Evolutionary conservation across 23 tunicate genomes (phyloP), one percentile per base, ranked within the genome.

Genomic region (Botrylloides violaceus): DNA sequence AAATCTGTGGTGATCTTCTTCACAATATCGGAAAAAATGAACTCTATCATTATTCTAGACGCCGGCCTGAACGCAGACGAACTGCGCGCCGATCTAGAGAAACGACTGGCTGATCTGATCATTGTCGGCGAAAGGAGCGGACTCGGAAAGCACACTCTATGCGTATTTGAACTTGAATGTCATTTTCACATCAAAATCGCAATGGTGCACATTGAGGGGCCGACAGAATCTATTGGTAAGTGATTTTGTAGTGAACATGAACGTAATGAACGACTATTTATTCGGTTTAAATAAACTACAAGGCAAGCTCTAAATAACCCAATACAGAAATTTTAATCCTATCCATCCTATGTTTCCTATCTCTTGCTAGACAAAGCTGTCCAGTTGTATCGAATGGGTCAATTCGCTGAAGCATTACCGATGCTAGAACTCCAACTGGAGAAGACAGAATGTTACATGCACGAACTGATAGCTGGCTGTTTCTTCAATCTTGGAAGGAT

Each of bases 121-220:
- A 80, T 80, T 4, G 84, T 80, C 61, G 84, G 84, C 2, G 78
- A 80, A 62, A 36, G 84, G 26, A 71, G 78, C 23, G 84, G 84
- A 23, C 56, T 80, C n/a, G 66, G 84, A 27, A 59, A 75, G 27
- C 84, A 80, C 55, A 80, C 76, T 36, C 38, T 80, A 36, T 80
- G 84, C 58, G 78, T 80, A 15, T 80, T 70, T 37, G 84, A 80
- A 39, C 78, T 80, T 61, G 84, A 80, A 59, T 80, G 84, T 47
- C 84, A 80, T 80, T 80, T 80, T 38, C 84, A 80, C 64, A 80
- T 80, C 61, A 80, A 80, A 59, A 80, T 80, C 43, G 84, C 84
- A 22, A 80, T 80, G 84, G 77, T 80, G n/a, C 84, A 80, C 38
- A 71, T 80, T 34, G 84, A 80, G 43, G 84, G 84, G 4, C 84